Evolutionary conservation across 1,140 invertebrate species (phyloP).

Genomic region (Triops cancriformis): DNA sequence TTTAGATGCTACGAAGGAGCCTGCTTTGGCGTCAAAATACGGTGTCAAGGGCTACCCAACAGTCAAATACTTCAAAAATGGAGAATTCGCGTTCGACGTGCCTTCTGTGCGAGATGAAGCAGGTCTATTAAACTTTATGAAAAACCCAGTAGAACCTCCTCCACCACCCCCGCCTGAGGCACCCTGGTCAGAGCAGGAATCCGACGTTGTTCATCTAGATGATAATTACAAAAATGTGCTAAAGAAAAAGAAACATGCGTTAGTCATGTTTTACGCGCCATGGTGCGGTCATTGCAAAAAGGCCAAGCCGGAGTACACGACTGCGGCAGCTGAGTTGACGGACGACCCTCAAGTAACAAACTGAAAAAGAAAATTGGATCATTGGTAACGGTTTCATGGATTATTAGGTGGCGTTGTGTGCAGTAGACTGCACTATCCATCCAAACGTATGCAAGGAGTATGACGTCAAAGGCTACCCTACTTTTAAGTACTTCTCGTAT

Average conservation of each 20-base stretch:
- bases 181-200: slow-evolving; percentile 62
- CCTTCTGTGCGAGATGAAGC: slow-evolving; percentile 55
- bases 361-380: neutral
- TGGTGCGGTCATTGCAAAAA: slow-evolving; percentile 89
- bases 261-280: slow-evolving; percentile 87
- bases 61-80: slow-evolving; percentile 67
- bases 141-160: slow-evolving; percentile 69
- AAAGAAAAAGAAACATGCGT: slow-evolving; percentile 59
- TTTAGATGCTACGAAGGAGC: slow-evolving; percentile 71
- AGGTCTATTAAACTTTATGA: slow-evolving; percentile 73
- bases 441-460: slow-evolving; percentile 54
- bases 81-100: slow-evolving; percentile 66
- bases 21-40: slow-evolving; percentile 53
- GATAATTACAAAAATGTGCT: slow-evolving; percentile 57
- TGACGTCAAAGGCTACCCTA: slow-evolving; percentile 75
- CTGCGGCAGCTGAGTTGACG: slow-evolving; percentile 59
- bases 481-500: slow-evolving; percentile 77
- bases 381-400: neutral
- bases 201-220: slow-evolving; percentile 65
- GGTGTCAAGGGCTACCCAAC: slow-evolving; percentile 75
- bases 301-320: slow-evolving; percentile 74
- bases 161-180: slow-evolving; percentile 68
- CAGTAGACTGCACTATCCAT: slow-evolving; percentile 70
- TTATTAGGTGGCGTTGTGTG: slow-evolving; percentile 54
- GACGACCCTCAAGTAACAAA: slow-evolving; percentile 52